Base-by-base conservation (phyloP, 2,113 vertebrate species). In the Laterallus jamaicensis region DNA sequence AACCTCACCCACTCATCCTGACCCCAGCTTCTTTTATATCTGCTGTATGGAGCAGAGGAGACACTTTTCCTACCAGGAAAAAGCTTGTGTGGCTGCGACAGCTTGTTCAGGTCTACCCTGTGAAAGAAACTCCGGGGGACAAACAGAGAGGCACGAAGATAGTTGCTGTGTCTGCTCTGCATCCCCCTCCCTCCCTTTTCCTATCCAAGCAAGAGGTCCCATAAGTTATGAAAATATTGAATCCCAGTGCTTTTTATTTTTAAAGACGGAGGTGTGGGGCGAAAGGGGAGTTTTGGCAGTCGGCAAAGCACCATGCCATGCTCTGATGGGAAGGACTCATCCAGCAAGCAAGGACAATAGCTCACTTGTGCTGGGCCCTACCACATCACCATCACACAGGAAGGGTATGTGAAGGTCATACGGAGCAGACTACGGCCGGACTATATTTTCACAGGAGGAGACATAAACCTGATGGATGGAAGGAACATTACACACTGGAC, bases 371-470 rank as follows among this genome's bases (percentile, higher is more conserved):
- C 58, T 2, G 22, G 78, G 89, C 70, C 74, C 68, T 59, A 64
- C 93, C 70, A 84, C 85, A 88, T n/a, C 75, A 73, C 35, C 93
- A 66, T 87, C 39, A 37, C 75, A 82, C 52, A 97, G 94, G 92
- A 97, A 97, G 86, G 21, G 15, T 42, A 88, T 67, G n/a, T 0
- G 2, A 90, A 91, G 96, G 94, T 95, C 90, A 94, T 50, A 91
- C 66, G 87, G 76, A 94, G 80, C 82, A 94, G 75, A 60, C 82
- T 63, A 77, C 71, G 78, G 81, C 64, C 71, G 49, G 39, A 17
- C 73, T 86, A 42, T 31, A 71, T 94, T 96, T 97, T 93, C 92
- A 97, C 82, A 95, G 86, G 55, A 91, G 73, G 93, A 96, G 81
- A 92, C 14, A 47, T 82, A 84, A 96, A 96, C 44, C 86, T 97